Evolutionary conservation across 23 tunicate genomes (phyloP).

Genomic region (Phallusia fumigata): DNA sequence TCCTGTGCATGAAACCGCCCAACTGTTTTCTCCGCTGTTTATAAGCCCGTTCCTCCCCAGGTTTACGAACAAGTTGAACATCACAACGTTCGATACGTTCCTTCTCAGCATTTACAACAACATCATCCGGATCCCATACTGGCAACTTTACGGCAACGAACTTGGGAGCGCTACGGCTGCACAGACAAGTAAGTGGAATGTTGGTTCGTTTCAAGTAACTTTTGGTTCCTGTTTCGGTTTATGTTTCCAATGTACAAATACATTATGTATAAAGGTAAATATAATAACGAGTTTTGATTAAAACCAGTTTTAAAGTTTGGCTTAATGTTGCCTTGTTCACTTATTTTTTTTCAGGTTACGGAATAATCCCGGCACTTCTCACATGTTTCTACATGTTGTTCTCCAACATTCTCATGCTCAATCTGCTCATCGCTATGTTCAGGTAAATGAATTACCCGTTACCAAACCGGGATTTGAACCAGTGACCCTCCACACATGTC

Average conservation of each 20-base stretch:
- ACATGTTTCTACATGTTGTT: constrained; percentile 46
- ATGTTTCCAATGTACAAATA: too few relatives aligned
- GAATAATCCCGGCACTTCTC: constrained; percentile 2
- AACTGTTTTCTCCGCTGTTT: too few relatives aligned
- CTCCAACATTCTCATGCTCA: constrained; percentile 49
- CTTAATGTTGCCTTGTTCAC: too few relatives aligned
- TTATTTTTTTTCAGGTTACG: neutral
- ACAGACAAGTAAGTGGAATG: constrained; percentile 22
- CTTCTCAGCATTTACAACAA: constrained; percentile 19
- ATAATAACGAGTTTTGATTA: too few relatives aligned
- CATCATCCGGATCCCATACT: constrained; percentile 32
- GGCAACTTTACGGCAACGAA: constrained; percentile 41
- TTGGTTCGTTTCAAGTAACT: too few relatives aligned
- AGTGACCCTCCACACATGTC: too few relatives aligned
- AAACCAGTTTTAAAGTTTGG: too few relatives aligned
- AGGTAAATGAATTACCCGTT: too few relatives aligned
- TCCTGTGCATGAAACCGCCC: too few relatives aligned
- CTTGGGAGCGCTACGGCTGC: constrained; percentile 20
- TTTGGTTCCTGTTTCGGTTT: too few relatives aligned
- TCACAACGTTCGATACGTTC: neutral
- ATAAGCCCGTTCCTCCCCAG: neutral
- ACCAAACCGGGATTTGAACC: too few relatives aligned
- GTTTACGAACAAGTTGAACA: neutral
- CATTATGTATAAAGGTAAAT: too few relatives aligned
- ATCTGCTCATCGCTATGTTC: constrained; percentile 66